These are phyloP conservation scores for Echeneis naucrates DNA, from an alignment of 2,797 vertebrate species.

Conservation along the genomic window DNA sequence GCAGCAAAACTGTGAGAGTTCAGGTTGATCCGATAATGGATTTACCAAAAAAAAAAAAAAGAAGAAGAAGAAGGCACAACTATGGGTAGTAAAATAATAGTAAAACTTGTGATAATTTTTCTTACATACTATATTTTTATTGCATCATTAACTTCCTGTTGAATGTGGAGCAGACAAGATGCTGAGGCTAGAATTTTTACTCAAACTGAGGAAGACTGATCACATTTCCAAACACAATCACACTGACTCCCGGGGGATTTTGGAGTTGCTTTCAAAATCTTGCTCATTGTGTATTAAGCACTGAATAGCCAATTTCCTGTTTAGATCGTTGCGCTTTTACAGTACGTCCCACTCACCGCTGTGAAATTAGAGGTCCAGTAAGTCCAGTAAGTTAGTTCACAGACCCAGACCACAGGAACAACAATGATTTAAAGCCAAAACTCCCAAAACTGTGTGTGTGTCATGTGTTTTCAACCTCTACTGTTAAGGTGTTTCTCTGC, in stretches of 20 bases:
- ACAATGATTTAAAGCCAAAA: neutral
- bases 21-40: neutral
- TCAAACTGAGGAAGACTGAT: slow-evolving; percentile 10
- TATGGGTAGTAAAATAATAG: neutral
- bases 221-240: slow-evolving; percentile 31
- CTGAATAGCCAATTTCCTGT: slow-evolving; percentile 47
- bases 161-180: slow-evolving; percentile 23
- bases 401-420: neutral
- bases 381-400: neutral
- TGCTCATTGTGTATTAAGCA: slow-evolving; percentile 40
- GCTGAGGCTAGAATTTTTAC: slow-evolving; percentile 25
- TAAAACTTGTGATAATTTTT: slow-evolving; percentile 5
- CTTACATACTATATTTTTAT: neutral
- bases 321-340: slow-evolving; percentile 41
- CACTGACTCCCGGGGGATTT: slow-evolving; percentile 27
- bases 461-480: too few relatives aligned
- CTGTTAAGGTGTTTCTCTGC: too few relatives aligned
- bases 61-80: too few relatives aligned
- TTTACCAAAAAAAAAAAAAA: neutral
- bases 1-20: neutral
- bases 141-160: slow-evolving; percentile 16
- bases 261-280: slow-evolving; percentile 26
- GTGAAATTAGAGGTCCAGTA: neutral
- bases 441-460: neutral
- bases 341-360: slow-evolving; percentile 12